Percentiles rank a stretch among this genome's conserved stretches.
Conservation (phyloP, 2,888 invertebrate species). For the Bhutanitis thaidina region DNA sequence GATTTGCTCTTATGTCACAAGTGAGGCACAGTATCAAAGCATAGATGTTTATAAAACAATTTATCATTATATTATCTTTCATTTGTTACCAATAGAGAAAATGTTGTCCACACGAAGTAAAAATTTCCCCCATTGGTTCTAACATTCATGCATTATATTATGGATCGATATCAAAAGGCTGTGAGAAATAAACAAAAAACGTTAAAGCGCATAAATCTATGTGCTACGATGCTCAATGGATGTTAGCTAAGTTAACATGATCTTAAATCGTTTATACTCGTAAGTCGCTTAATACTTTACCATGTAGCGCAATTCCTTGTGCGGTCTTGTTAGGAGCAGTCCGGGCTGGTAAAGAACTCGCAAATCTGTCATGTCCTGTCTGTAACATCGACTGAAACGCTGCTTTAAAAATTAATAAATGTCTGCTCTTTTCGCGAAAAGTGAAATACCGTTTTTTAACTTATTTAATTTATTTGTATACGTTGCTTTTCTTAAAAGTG, state of each 20-base stretch:
- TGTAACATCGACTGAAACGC: slow-evolving; percentile 25
- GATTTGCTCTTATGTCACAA: no score
- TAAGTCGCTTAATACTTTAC: slow-evolving; percentile 22
- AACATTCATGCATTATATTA: no score
- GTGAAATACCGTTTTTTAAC: no score
- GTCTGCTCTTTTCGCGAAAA: neutral
- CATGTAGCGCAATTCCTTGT: slow-evolving; percentile 19
- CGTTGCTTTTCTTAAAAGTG: no score
- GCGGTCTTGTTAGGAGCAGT: slow-evolving; percentile 37
- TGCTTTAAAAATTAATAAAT: slow-evolving; percentile 18
- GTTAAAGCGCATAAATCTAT: slow-evolving; percentile 13
- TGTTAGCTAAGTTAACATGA: slow-evolving; percentile 20
- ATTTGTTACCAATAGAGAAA: no score
- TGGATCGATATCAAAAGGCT: no score
- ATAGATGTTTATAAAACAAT: no score
- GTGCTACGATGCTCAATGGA: slow-evolving; percentile 18
- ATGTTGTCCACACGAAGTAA: no score
- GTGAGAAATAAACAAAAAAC: neutral
- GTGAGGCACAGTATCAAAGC: no score
- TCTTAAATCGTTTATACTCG: slow-evolving; percentile 21
- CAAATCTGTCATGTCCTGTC: slow-evolving; percentile 38
- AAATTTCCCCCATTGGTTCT: no score
- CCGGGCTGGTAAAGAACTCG: slow-evolving; percentile 31
- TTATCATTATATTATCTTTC: no score
- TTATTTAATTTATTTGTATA: no score